Conservation (phyloP, 2,113 vertebrate species). For the Cyanocitta stelleri region DNA sequence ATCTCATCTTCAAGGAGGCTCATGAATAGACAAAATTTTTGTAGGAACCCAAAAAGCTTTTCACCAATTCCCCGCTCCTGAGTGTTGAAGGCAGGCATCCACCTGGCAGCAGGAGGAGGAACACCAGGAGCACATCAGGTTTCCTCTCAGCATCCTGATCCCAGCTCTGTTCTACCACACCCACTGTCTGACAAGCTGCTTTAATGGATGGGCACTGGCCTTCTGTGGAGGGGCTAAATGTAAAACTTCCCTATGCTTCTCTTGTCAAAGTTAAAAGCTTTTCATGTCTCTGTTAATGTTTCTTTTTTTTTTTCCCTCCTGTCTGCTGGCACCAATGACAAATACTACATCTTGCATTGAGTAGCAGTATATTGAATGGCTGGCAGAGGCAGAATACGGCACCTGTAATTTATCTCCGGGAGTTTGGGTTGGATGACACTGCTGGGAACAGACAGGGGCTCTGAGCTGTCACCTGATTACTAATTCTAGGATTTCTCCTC, state of each 20-base stretch:
- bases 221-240: conserved; percentile 65
- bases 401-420: conserved; percentile 76
- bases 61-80: accelerated
- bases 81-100: neutral
- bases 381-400: conserved; percentile 71
- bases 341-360: conserved; percentile 70
- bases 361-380: conserved; percentile 73
- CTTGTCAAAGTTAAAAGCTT: conserved; percentile 80
- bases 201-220: conserved; percentile 64
- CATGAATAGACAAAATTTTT: neutral
- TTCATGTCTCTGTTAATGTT: conserved; percentile 73
- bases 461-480: conserved; percentile 79
- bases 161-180: neutral
- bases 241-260: conserved; percentile 71
- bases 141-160: neutral
- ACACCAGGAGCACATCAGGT: accelerated
- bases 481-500: conserved; percentile 79
- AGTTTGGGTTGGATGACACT: conserved; percentile 78
- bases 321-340: conserved; percentile 76
- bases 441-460: conserved; percentile 70
- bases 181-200: conserved; percentile 25
- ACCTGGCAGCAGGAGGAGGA: neutral
- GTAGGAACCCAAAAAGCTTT: neutral
- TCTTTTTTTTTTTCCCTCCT: conserved; percentile 42
- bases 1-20: neutral